phyloP scores from a whole-genome alignment of 2,113 vertebrate genomes.

The Thamnaconus septentrionalis region DNA sequence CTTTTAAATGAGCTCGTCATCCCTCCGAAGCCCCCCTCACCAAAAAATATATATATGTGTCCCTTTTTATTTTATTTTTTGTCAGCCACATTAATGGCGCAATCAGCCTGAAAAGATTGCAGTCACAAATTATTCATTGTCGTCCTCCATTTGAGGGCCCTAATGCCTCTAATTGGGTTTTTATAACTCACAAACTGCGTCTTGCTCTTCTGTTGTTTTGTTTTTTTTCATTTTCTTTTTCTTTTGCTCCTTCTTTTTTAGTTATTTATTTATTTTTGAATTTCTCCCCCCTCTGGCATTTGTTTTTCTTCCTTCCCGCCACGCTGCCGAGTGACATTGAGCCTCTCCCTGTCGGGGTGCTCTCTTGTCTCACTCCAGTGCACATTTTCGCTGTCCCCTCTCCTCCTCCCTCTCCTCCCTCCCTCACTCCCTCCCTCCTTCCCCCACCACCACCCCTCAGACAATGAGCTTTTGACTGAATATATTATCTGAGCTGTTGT shows the following conservation, averaged over 20 bases:
- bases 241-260: no score
- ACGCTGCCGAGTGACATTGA: slow-evolving; percentile 69
- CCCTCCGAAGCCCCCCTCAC: neutral
- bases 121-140: slow-evolving; percentile 66
- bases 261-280: no score
- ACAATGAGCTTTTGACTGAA: slow-evolving; percentile 75
- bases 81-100: slow-evolving; percentile 57
- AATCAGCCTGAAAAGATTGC: slow-evolving; percentile 59
- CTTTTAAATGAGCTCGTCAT: slow-evolving; percentile 10
- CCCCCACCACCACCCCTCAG: slow-evolving; percentile 56
- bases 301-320: slow-evolving; percentile 71
- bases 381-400: slow-evolving; percentile 70
- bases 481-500: slow-evolving; percentile 76
- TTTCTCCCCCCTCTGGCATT: slow-evolving; percentile 51
- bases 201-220: slow-evolving; percentile 40
- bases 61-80: slow-evolving; percentile 7
- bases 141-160: slow-evolving; percentile 61
- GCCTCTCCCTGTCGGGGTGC: slow-evolving; percentile 74
- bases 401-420: slow-evolving; percentile 55
- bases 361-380: slow-evolving; percentile 75
- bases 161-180: slow-evolving; percentile 73
- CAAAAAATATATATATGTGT: slow-evolving; percentile 29
- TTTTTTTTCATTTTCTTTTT: slow-evolving; percentile 18
- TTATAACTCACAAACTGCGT: slow-evolving; percentile 72
- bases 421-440: slow-evolving; percentile 56